Percentiles rank a stretch among this genome's conserved stretches.
phyloP scores from a whole-genome alignment of 2,888 invertebrate species.

The Thera britannica region DNA sequence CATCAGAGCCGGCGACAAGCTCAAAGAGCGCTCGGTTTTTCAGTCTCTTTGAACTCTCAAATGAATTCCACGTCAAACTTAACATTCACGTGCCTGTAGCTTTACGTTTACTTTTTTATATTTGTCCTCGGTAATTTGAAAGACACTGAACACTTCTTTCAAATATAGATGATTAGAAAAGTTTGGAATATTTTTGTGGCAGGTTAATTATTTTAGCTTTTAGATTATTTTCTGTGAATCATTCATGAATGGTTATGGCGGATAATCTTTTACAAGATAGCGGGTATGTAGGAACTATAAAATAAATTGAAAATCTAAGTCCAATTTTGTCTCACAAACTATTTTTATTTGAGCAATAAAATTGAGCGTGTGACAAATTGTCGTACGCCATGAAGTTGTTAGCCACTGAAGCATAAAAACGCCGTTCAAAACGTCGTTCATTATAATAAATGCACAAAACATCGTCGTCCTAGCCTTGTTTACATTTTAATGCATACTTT shows the following conservation, averaged over 20 bases:
- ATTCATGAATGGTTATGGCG: background rate
- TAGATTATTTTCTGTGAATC: background rate
- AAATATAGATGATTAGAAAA: background rate
- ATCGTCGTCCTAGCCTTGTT: slow-evolving; percentile 60
- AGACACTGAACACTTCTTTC: slow-evolving; percentile 3
- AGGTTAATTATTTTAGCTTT: background rate
- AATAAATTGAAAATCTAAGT: background rate
- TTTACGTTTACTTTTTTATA: slow-evolving; percentile 17
- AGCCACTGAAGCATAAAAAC: slow-evolving; percentile 12
- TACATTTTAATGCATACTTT: slow-evolving; percentile 71
- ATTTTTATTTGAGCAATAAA: background rate
- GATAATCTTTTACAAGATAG: background rate
- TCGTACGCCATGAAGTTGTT: background rate
- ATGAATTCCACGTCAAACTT: slow-evolving; percentile 51
- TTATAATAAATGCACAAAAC: slow-evolving; percentile 66
- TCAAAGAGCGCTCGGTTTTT: slow-evolving; percentile 48
- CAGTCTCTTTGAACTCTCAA: slow-evolving; percentile 49
- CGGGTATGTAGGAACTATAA: background rate
- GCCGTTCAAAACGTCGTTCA: slow-evolving; percentile 12
- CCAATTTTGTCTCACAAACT: background rate
- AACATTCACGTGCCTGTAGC: slow-evolving; percentile 41
- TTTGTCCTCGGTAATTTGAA: slow-evolving; percentile 10
- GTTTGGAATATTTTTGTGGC: background rate
- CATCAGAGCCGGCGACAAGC: slow-evolving; percentile 30
- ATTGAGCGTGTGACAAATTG: background rate